phyloP scores from a whole-genome alignment of 2,797 vertebrate genomes.

The Potorous gilbertii region DNA sequence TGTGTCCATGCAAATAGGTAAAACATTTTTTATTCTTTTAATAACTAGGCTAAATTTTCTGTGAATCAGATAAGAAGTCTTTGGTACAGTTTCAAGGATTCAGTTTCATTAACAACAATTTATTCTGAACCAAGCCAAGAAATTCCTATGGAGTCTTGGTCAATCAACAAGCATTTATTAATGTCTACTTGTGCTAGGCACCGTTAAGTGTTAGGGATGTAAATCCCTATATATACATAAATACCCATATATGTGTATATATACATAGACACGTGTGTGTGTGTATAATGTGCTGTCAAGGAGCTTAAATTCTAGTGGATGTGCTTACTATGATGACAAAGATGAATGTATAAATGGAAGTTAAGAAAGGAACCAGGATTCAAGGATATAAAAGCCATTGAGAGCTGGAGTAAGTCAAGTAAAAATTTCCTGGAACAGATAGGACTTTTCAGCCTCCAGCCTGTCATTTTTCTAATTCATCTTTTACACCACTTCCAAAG shows the following conservation, averaged over 20 bases:
- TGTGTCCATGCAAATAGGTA: conserved; percentile 21
- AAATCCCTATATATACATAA: not conserved
- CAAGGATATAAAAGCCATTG: not conserved
- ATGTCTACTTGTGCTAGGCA: not conserved
- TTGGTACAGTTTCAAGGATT: not conserved
- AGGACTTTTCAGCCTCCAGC: not conserved
- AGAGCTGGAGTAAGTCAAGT: not conserved
- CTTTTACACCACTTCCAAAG: too few species aligned
- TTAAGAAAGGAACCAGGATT: too few species aligned
- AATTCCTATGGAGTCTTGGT: not conserved
- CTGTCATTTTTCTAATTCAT: too few species aligned
- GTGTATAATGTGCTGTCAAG: not conserved
- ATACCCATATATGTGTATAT: too few species aligned
- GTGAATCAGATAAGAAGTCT: conserved; percentile 19
- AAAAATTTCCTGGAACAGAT: not conserved
- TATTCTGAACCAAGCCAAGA: not conserved
- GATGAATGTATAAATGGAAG: too few species aligned
- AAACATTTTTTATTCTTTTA: conserved; percentile 7
- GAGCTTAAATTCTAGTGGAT: not conserved
- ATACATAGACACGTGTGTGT: too few species aligned
- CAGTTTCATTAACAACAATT: not conserved
- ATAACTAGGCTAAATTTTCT: not conserved
- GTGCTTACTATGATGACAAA: too few species aligned
- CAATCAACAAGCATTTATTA: conserved; percentile 18
- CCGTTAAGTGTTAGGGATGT: not conserved